A percentile compares a stretch with the other conserved stretches of the same genome.
Evolutionary conservation across 2,888 invertebrate species (phyloP).

Genomic region (Tethea ocularis): DNA sequence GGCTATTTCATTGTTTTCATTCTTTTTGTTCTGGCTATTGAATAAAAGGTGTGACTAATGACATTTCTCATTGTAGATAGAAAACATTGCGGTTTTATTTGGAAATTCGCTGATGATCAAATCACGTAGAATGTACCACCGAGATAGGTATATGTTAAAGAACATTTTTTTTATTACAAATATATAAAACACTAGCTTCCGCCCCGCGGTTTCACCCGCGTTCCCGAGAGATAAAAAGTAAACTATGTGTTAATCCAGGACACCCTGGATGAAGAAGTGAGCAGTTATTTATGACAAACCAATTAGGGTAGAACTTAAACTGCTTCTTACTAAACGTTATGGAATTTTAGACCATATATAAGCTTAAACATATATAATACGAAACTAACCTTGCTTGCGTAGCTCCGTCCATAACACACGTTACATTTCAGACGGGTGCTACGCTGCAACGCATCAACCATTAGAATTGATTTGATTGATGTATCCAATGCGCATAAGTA

Average conservation of each 20-base stretch:
- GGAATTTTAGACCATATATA: not conserved
- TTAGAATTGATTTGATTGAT: conserved; percentile 42
- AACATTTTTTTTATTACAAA: too few species aligned
- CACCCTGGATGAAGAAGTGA: too few species aligned
- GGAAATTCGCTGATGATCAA: not conserved
- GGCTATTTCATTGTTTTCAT: not conserved
- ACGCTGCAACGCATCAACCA: conserved; percentile 19
- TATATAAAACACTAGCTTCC: too few species aligned
- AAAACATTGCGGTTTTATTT: not conserved
- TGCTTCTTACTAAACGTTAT: not conserved
- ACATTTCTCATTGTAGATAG: conserved; percentile 3
- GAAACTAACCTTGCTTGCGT: not conserved
- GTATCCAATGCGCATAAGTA: conserved; percentile 26
- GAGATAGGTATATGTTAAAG: too few species aligned
- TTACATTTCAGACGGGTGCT: conserved; percentile 18
- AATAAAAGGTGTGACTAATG: conserved; percentile 5
- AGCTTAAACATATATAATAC: not conserved
- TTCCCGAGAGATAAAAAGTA: too few species aligned
- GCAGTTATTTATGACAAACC: not conserved
- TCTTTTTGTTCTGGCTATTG: not conserved
- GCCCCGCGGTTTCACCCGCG: too few species aligned
- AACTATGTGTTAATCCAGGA: too few species aligned
- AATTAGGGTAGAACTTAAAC: not conserved
- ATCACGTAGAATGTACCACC: not conserved
- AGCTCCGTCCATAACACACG: conserved; percentile 18